These are phyloP conservation scores for Chiloscyllium plagiosum DNA, from an alignment of 2,113 vertebrate species.

Conservation along the genomic window DNA sequence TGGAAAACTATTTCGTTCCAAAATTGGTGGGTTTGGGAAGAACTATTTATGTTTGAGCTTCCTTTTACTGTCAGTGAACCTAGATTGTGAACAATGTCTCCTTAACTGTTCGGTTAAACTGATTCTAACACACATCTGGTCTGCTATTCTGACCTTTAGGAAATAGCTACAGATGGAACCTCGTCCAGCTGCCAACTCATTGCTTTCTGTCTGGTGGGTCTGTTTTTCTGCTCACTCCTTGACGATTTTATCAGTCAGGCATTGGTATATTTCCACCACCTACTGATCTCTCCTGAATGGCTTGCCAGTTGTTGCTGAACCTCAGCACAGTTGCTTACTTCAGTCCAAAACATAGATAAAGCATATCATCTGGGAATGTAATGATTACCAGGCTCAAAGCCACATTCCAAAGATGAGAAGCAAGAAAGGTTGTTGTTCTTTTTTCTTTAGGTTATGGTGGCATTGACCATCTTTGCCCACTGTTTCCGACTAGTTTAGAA, in stretches of 20 bases:
- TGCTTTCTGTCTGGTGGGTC: not conserved
- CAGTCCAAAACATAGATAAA: not conserved
- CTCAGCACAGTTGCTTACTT: not conserved
- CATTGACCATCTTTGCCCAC: not conserved
- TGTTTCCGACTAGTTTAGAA: not conserved
- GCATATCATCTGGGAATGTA: not conserved
- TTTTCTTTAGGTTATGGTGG: not conserved
- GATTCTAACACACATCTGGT: not conserved
- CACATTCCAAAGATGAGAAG: not conserved
- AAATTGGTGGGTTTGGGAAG: not conserved
- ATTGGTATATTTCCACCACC: conserved; percentile 15
- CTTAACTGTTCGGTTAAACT: not conserved
- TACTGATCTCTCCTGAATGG: not conserved
- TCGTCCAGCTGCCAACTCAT: not conserved
- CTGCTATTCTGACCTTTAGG: not conserved
- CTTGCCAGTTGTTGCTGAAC: not conserved
- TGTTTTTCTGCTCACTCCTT: not conserved
- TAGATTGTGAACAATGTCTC: not conserved
- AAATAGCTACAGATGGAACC: not conserved
- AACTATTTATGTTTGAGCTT: not conserved
- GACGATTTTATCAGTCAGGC: not conserved
- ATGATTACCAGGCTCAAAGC: not conserved
- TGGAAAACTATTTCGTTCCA: not conserved
- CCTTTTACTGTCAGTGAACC: not conserved
- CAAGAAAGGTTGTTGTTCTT: not conserved